Percentiles rank a stretch among this genome's conserved stretches.
phyloP scores from a whole-genome alignment of 2,888 invertebrate genomes.

The Syrphus vitripennis region DNA sequence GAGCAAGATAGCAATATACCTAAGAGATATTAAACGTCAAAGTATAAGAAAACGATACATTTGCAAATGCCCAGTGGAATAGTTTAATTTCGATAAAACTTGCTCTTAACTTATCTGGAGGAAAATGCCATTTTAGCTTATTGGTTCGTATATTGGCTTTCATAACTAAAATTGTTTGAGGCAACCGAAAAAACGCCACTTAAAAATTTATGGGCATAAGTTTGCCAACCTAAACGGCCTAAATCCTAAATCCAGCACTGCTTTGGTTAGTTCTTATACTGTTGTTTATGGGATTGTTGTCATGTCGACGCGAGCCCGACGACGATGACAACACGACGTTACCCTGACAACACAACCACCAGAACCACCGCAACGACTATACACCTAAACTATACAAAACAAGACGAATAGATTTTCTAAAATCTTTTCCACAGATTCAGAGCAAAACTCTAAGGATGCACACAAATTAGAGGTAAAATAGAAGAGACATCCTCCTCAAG shows the following conservation, averaged over 20 bases:
- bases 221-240: no score
- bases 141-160: no score
- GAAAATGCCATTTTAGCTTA: no score
- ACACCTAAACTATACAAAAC: not conserved
- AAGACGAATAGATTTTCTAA: constrained; percentile 23
- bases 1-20: no score
- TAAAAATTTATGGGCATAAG: no score
- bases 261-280: not conserved
- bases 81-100: no score
- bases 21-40: no score
- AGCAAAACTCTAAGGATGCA: constrained; percentile 6
- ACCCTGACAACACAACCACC: constrained; percentile 14
- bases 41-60: no score
- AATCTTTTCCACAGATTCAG: constrained; percentile 10
- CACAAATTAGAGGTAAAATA: constrained; percentile 39
- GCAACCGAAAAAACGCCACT: no score
- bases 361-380: not conserved
- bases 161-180: no score
- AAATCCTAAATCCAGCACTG: not conserved
- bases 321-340: not conserved
- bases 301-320: not conserved
- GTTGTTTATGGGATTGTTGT: not conserved
- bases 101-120: no score
- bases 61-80: no score
- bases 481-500: constrained; percentile 41